phyloP scores from a whole-genome alignment of 2,888 invertebrate species.

The Podotricha telesiphe region DNA sequence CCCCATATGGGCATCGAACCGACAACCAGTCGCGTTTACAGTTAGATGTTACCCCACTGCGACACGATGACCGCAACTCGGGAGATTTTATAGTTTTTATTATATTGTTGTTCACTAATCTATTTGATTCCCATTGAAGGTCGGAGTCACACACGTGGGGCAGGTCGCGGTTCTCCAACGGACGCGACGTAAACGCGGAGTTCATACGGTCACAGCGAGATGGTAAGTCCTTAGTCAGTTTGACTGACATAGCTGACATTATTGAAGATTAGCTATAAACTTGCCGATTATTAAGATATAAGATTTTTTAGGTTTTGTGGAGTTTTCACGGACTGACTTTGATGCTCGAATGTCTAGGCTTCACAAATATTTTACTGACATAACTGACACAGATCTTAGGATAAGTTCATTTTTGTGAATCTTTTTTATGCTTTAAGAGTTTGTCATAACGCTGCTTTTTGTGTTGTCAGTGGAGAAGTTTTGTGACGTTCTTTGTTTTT shows the following conservation, averaged over 20 bases:
- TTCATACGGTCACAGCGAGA: conserved; percentile 73
- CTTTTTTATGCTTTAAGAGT: not conserved
- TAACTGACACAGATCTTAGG: not conserved
- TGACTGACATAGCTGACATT: not conserved
- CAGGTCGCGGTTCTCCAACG: conserved; percentile 71
- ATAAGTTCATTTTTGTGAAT: too few species aligned
- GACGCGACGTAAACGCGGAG: conserved; percentile 71
- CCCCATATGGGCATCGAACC: too few species aligned
- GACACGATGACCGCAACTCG: too few species aligned
- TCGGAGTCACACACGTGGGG: conserved; percentile 66
- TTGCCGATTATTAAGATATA: too few species aligned
- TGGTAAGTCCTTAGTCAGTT: conserved; percentile 53
- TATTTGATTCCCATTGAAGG: conserved; percentile 50
- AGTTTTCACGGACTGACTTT: too few species aligned
- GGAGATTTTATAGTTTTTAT: too few species aligned
- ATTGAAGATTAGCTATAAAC: too few species aligned
- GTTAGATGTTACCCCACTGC: too few species aligned
- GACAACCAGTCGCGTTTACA: too few species aligned
- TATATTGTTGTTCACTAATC: not conserved
- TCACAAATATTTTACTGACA: not conserved
- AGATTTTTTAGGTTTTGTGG: too few species aligned
- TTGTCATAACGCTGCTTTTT: not conserved
- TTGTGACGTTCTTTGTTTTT: not conserved
- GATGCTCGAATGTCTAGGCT: too few species aligned
- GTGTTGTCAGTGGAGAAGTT: not conserved